Evolutionary conservation across 2,113 vertebrate genomes (phyloP).

Genomic region (Dinomys branickii): DNA sequence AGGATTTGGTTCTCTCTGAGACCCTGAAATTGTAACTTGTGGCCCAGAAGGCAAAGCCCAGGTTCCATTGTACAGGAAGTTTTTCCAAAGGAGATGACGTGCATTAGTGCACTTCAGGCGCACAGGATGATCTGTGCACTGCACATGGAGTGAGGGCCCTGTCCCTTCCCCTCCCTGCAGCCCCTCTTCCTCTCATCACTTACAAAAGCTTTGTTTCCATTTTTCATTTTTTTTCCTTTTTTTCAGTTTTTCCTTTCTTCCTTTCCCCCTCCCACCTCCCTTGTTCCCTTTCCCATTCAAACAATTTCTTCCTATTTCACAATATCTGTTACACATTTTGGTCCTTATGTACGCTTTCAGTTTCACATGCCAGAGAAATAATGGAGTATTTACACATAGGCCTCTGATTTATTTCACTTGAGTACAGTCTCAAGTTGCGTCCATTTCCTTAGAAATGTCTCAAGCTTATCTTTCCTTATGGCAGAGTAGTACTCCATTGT

Average conservation of each 20-base stretch:
- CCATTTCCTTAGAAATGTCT: background rate
- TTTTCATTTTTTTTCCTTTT: background rate
- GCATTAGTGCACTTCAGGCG: background rate
- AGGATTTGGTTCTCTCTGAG: background rate
- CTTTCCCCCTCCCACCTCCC: too few species aligned
- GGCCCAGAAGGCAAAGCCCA: background rate
- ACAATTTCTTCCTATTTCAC: background rate
- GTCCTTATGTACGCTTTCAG: background rate
- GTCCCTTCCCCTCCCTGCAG: background rate
- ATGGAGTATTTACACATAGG: background rate
- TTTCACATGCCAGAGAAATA: background rate
- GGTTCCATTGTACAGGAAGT: background rate
- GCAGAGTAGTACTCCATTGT: background rate
- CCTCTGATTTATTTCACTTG: background rate
- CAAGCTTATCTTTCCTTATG: background rate
- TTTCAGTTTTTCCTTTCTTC: background rate
- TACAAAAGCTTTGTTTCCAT: background rate
- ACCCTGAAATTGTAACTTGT: background rate
- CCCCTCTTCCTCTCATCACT: background rate
- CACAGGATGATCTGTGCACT: too few species aligned
- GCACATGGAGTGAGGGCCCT: too few species aligned
- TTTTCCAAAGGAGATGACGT: background rate
- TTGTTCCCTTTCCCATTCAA: background rate
- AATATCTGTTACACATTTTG: background rate
- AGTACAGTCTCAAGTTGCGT: background rate